These are phyloP conservation scores for Cryptops parisi DNA, from an alignment of 2,888 invertebrate species.

Conservation along the genomic window DNA sequence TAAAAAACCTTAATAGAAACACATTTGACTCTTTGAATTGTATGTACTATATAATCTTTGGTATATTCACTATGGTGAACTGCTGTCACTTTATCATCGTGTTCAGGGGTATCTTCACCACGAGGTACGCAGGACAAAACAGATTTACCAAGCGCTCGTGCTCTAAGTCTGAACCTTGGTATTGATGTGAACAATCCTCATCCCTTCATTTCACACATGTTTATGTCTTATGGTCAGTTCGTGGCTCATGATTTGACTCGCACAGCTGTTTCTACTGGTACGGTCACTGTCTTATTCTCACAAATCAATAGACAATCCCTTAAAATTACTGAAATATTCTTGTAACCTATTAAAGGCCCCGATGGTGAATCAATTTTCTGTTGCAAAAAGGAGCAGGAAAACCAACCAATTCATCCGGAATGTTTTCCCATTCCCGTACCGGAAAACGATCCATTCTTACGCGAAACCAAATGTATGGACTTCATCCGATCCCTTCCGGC, in stretches of 20 bases:
- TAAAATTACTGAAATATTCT: background rate
- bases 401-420: background rate
- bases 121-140: background rate
- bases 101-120: background rate
- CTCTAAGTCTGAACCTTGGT: background rate
- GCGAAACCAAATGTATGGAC: background rate
- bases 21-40: too few species aligned
- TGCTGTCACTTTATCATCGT: background rate
- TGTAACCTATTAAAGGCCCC: background rate
- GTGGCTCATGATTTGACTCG: slow-evolving; percentile 5
- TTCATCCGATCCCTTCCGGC: slow-evolving; percentile 7
- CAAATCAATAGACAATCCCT: too few species aligned
- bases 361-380: background rate
- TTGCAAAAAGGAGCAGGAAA: background rate
- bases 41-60: too few species aligned
- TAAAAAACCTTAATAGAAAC: too few species aligned
- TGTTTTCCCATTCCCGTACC: slow-evolving; percentile 5
- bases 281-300: too few species aligned
- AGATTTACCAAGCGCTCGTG: background rate
- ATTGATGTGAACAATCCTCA: background rate
- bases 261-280: slow-evolving; percentile 1
- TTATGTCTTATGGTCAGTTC: slow-evolving; percentile 9
- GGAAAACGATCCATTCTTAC: background rate
- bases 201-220: background rate
- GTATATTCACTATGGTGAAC: too few species aligned